Evolutionary conservation across 2,888 invertebrate species (phyloP).

Genomic region (Eustalomyia histrio): DNA sequence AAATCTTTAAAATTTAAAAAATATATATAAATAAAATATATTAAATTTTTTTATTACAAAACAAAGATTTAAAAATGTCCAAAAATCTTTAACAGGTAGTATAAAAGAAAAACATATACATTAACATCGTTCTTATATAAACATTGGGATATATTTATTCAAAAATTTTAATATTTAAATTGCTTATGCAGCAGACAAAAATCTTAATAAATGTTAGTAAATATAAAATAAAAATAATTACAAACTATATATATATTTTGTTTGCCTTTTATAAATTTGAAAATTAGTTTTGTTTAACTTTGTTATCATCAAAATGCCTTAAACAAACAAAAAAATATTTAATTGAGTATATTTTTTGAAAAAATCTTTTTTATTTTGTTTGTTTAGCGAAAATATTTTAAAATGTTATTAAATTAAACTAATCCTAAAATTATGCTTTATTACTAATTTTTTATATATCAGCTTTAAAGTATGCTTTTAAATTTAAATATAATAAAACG

Average conservation of each 20-base stretch:
- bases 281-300: slow-evolving; percentile 56
- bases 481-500: neutral
- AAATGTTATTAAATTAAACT: slow-evolving; percentile 33
- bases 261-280: slow-evolving; percentile 60
- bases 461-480: slow-evolving; percentile 48
- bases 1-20: slow-evolving; percentile 56
- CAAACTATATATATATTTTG: slow-evolving; percentile 27
- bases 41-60: slow-evolving; percentile 57
- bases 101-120: slow-evolving; percentile 38
- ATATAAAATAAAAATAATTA: slow-evolving; percentile 17
- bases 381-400: slow-evolving; percentile 55
- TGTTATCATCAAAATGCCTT: slow-evolving; percentile 64
- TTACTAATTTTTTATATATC: slow-evolving; percentile 33
- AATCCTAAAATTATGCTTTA: slow-evolving; percentile 54
- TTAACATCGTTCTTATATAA: slow-evolving; percentile 28
- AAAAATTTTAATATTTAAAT: slow-evolving; percentile 40
- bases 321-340: slow-evolving; percentile 19
- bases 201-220: slow-evolving; percentile 49
- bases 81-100: slow-evolving; percentile 61
- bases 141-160: slow-evolving; percentile 37
- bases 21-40: slow-evolving; percentile 60
- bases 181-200: slow-evolving; percentile 27
- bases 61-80: slow-evolving; percentile 52
- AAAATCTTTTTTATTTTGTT: slow-evolving; percentile 38
- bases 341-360: slow-evolving; percentile 22